Evolutionary conservation across 2,888 invertebrate species (phyloP), one percentile per base, ranked within the genome.

Genomic region (Thalpophila matura): DNA sequence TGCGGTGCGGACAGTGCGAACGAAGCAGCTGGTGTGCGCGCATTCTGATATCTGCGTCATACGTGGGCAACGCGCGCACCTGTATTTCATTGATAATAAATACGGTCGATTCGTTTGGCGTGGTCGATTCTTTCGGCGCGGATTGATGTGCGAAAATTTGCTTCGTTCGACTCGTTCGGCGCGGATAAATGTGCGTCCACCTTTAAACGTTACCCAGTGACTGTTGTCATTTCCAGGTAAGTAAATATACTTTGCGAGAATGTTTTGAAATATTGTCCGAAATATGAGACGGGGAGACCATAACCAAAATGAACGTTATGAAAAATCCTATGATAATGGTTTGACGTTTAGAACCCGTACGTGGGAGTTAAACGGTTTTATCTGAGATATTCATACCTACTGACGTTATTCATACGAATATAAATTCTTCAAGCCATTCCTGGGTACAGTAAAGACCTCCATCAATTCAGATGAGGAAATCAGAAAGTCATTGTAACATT

Each of bases 241-340:
- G n/a, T n/a, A n/a, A 53, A 26, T 57, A 29, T 54, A 43, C 45
- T 58, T 47, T 38, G 64, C 29, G 46, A 29, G 64, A 64, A 60
- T 53, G 45, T 67, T 74, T 51, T 64, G 31, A 54, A 70, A 70
- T 73, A 59, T 73, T 56, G 57, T 50, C n/a, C n/a, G 38, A 33
- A 54, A 58, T 64, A 59, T 60, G 38, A 65, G 50, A 47, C 38
- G 24, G 26, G 14, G 20, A 38, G 45, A 43, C 47, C 31, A 31
- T 16, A 66, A 51, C 55, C 40, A 9, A 60, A 38, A 49, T 35
- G 42, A 51, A 51, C 46, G 51, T 63, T 68, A 69, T 46, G 59
- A 60, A 51, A 60, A 66, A 68, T 65, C 33, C 50, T 70, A 65
- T 70, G 29, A 51, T 56, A 70, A 54, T 65, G 40, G 40, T 46